Base-by-base conservation (phyloP, 2,113 vertebrate genomes). In the Istiophorus platypterus region DNA sequence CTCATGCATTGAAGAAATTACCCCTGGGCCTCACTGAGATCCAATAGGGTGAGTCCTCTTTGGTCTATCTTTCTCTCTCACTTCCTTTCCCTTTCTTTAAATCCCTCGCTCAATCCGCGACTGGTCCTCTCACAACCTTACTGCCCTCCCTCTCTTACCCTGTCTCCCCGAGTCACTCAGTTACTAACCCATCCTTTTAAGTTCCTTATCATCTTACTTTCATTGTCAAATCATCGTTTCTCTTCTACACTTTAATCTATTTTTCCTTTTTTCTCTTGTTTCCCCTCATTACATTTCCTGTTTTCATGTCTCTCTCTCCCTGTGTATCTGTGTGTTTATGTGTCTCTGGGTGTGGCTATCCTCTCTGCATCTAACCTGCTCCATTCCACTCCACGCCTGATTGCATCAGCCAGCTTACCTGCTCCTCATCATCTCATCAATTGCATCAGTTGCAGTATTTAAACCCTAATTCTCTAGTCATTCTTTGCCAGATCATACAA, bases 1-100 rank as follows among this genome's bases (percentile, higher is more conserved):
- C 92, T 94, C 91, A 91, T 93, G 92, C 89, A 92, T 87, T 93
- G 92, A 92, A 88, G 92, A 94, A 93, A 94, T 94, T 92, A 92
- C 92, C 93, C 92, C 90, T 87, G 91, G 93, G 93, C 92, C 87
- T 75, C 87, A 91, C 92, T 92, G 89, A 93, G 92, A 93, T 91
- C 87, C 90, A 93, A 91, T 89, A 89, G 87, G 84, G 88, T 93
- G 90, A 91, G 86, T 91, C 92, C 89, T 91, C 84, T 84, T 82
- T 88, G 81, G 76, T 85, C 78, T 87, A 64, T 90, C 80, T 78
- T 58, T 90, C 84, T 90, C 81, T 70, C 65, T 76, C 63, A 51
- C 66, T 80, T 82, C 63, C 75, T 84, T 85, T 84, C 64, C 74
- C 65, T 79, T 85, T 72, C 75, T 81, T 80, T 63, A 82, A 86